Conservation (phyloP, 2,113 vertebrate genomes). For the Pongo abelii region DNA sequence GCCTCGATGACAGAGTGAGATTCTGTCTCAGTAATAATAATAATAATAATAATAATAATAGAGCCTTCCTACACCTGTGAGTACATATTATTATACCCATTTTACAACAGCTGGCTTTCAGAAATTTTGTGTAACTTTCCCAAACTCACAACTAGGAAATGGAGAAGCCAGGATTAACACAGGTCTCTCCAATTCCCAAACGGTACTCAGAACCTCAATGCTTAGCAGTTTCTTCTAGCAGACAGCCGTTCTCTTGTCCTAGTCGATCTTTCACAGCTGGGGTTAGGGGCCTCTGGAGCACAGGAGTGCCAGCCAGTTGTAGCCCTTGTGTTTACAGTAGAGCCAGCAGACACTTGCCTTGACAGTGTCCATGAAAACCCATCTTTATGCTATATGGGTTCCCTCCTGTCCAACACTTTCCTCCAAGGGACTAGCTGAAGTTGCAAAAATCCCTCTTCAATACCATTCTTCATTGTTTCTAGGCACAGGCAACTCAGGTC, state of each 20-base stretch:
- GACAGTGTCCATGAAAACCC: neutral
- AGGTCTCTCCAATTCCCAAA: neutral
- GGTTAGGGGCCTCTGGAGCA: neutral
- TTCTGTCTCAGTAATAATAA: too few species aligned
- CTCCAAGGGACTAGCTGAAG: neutral
- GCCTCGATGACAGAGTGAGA: too few species aligned
- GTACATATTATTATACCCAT: neutral
- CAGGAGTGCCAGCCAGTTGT: neutral
- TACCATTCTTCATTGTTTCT: neutral
- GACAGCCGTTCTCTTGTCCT: neutral
- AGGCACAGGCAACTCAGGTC: neutral
- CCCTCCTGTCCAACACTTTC: neutral
- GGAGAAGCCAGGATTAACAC: neutral
- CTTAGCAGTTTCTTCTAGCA: neutral
- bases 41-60: too few species aligned
- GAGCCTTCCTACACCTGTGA: neutral
- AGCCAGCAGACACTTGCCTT: neutral
- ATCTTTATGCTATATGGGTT: neutral
- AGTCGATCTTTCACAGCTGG: neutral
- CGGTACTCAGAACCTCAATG: neutral
- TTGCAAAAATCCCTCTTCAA: neutral
- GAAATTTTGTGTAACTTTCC: neutral
- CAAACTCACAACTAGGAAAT: neutral
- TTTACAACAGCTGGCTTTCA: neutral
- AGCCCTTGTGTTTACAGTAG: neutral